Conservation (phyloP, 2,888 invertebrate genomes). For the Oegoconia quadripuncta region DNA sequence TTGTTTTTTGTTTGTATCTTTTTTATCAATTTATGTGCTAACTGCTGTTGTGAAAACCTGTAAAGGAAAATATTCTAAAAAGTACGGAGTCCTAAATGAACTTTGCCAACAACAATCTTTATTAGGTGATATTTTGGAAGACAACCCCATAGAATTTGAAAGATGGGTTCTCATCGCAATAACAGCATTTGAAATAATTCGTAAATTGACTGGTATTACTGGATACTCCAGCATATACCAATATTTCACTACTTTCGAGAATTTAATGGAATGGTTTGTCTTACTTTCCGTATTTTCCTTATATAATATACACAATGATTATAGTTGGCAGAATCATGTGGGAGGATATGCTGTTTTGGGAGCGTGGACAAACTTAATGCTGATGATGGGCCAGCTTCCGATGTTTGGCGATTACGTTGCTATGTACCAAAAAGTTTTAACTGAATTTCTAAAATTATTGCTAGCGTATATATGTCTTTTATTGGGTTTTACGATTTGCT, state of each 20-base stretch:
- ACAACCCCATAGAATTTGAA: slow-evolving; percentile 88
- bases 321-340: slow-evolving; percentile 92
- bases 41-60: slow-evolving; percentile 87
- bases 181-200: slow-evolving; percentile 86
- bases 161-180: slow-evolving; percentile 88
- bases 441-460: slow-evolving; percentile 89
- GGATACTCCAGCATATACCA: slow-evolving; percentile 88
- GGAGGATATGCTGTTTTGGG: slow-evolving; percentile 91
- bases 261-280: slow-evolving; percentile 92
- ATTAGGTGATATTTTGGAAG: slow-evolving; percentile 84
- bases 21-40: slow-evolving; percentile 88
- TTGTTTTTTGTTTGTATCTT: slow-evolving; percentile 88
- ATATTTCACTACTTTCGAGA: slow-evolving; percentile 90
- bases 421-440: slow-evolving; percentile 92
- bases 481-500: slow-evolving; percentile 91
- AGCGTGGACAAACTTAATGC: slow-evolving; percentile 93
- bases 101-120: slow-evolving; percentile 86
- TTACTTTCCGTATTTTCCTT: slow-evolving; percentile 90
- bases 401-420: slow-evolving; percentile 94
- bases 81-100: slow-evolving; percentile 81
- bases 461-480: slow-evolving; percentile 90
- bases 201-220: slow-evolving; percentile 89
- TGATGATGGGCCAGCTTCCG: slow-evolving; percentile 93
- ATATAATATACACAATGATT: slow-evolving; percentile 88
- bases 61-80: slow-evolving; percentile 68